Percentiles rank a stretch among this genome's conserved stretches.
phyloP scores from a whole-genome alignment of 2,797 vertebrate genomes.

The Melanotaenia parkinsoni region DNA sequence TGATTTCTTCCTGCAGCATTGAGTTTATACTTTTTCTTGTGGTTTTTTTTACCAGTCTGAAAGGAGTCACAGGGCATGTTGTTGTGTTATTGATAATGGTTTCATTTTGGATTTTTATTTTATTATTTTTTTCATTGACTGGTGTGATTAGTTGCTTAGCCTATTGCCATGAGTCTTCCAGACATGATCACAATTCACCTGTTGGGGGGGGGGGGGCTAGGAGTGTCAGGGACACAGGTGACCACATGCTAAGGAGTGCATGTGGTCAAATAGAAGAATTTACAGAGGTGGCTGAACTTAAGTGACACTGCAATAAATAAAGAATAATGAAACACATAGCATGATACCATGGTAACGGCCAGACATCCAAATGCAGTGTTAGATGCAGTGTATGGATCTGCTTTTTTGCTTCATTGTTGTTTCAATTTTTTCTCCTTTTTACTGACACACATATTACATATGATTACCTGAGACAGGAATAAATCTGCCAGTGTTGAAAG shows the following conservation, averaged over 20 bases:
- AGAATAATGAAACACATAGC: neutral
- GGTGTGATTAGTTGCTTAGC: neutral
- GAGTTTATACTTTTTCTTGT: constrained; percentile 37
- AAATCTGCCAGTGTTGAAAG: neutral
- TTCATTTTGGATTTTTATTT: constrained; percentile 17
- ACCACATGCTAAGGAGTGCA: neutral
- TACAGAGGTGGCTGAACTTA: neutral
- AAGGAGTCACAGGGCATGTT: neutral
- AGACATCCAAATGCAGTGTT: neutral
- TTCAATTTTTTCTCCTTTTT: neutral
- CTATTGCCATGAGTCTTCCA: neutral
- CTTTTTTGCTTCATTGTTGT: neutral
- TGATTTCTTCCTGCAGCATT: constrained; percentile 20
- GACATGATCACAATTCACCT: neutral
- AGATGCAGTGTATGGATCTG: neutral
- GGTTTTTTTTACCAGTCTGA: constrained; percentile 16
- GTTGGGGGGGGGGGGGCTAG: neutral
- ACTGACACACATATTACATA: neutral
- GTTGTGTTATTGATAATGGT: constrained; percentile 30
- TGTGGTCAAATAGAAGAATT: neutral
- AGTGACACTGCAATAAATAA: neutral
- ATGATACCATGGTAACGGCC: neutral
- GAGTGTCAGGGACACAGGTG: too few relatives aligned
- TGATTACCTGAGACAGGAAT: neutral
- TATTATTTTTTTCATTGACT: neutral